phyloP scores from a whole-genome alignment of 2,797 vertebrate species.

The Pseudochirops cupreus region DNA sequence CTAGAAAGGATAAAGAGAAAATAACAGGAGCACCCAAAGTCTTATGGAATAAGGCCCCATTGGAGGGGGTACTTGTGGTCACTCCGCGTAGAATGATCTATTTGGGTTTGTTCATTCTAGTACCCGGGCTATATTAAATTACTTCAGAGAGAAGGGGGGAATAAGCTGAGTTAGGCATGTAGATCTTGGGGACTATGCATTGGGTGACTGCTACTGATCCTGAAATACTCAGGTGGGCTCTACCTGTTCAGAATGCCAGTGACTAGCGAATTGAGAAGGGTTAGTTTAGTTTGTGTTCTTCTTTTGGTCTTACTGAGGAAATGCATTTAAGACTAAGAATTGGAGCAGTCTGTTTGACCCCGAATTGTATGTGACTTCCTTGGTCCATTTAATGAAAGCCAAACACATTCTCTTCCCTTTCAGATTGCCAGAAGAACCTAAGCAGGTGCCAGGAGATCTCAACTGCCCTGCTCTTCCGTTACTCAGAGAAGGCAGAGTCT shows the following conservation, averaged over 20 bases:
- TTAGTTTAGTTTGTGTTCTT: not conserved
- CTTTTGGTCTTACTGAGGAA: not conserved
- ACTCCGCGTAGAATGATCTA: not conserved
- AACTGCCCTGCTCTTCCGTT: not conserved
- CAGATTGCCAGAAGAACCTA: not conserved
- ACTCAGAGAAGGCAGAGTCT: not conserved
- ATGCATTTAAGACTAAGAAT: not conserved
- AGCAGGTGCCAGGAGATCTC: not conserved
- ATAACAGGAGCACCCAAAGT: not conserved
- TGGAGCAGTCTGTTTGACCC: too few species aligned
- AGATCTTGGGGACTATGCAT: not conserved
- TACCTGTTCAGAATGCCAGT: not conserved
- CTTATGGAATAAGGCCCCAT: not conserved
- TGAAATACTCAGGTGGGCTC: not conserved
- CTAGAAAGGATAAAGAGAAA: not conserved
- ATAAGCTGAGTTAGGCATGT: not conserved
- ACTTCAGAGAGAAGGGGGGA: not conserved
- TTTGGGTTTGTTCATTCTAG: constrained; percentile 20
- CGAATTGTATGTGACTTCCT: constrained; percentile 10
- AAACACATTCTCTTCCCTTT: constrained; percentile 19
- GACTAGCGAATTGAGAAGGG: not conserved
- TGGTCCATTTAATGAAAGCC: constrained; percentile 21
- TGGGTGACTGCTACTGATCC: not conserved
- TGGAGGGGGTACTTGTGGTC: not conserved
- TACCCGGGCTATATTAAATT: not conserved